A percentile compares a stretch with the other conserved stretches of the same genome.
Conservation (phyloP, 64 coral and sea anemone species). For the Acropora yongei region DNA sequence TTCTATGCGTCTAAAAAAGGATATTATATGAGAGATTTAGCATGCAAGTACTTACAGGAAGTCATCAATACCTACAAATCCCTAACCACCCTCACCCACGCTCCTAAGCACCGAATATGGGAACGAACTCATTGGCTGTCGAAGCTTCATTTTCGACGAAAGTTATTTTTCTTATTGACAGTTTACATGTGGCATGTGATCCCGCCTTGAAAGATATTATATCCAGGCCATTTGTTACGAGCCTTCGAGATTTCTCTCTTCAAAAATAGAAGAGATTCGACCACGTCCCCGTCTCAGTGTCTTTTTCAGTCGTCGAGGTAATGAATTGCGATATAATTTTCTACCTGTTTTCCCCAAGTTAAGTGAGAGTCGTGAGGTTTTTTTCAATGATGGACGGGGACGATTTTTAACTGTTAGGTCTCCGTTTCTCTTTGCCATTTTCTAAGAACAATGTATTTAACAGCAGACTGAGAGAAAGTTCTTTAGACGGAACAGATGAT, state of each 20-base stretch:
- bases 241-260: not conserved
- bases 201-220: not conserved
- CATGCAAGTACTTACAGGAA: slow-evolving; percentile 20
- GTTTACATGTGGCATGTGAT: not conserved
- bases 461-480: not conserved
- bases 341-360: too few species aligned
- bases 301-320: too few species aligned
- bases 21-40: not conserved
- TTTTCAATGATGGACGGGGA: not conserved
- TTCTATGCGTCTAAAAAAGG: slow-evolving; percentile 33
- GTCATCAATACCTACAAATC: not conserved
- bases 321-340: too few species aligned
- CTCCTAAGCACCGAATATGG: not conserved
- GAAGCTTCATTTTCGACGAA: not conserved
- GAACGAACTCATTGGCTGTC: not conserved
- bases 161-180: too few species aligned
- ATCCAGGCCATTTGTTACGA: too few species aligned
- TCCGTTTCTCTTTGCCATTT: not conserved
- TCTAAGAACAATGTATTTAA: not conserved
- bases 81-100: not conserved
- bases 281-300: too few species aligned
- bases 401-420: not conserved
- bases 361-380: too few species aligned
- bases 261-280: not conserved
- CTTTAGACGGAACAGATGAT: slow-evolving; percentile 3